Percentiles rank a stretch among this genome's conserved stretches.
phyloP scores from a whole-genome alignment of 2,113 vertebrate species.

The Orthonyx spaldingii region DNA sequence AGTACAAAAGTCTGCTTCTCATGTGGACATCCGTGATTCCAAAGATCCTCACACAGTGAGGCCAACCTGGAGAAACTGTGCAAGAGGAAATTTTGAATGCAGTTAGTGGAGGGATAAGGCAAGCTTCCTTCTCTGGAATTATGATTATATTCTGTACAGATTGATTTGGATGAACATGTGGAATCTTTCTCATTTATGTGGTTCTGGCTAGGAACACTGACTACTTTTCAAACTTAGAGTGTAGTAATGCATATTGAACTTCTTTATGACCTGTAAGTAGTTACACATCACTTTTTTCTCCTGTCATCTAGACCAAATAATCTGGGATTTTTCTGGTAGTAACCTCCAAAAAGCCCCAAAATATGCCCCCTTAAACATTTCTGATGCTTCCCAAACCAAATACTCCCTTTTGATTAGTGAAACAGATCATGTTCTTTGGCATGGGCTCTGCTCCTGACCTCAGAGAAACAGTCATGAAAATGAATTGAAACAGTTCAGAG shows the following conservation, averaged over 20 bases:
- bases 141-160: background rate
- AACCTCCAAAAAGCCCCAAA: background rate
- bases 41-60: background rate
- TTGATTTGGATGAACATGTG: background rate
- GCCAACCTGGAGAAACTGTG: background rate
- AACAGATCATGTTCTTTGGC: conserved; percentile 20
- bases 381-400: background rate
- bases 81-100: background rate
- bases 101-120: background rate
- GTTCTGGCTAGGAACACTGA: background rate
- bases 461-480: conserved; percentile 11
- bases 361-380: background rate
- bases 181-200: background rate
- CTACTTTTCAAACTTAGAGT: background rate
- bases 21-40: background rate
- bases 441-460: background rate
- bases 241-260: background rate
- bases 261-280: background rate
- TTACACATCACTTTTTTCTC: background rate
- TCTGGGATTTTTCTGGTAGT: background rate
- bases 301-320: background rate
- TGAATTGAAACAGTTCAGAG: background rate
- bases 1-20: background rate
- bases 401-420: background rate
- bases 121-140: background rate